These are phyloP conservation scores for Euglossa dilemma DNA, from an alignment of 1,140 invertebrate species.

Conservation along the genomic window DNA sequence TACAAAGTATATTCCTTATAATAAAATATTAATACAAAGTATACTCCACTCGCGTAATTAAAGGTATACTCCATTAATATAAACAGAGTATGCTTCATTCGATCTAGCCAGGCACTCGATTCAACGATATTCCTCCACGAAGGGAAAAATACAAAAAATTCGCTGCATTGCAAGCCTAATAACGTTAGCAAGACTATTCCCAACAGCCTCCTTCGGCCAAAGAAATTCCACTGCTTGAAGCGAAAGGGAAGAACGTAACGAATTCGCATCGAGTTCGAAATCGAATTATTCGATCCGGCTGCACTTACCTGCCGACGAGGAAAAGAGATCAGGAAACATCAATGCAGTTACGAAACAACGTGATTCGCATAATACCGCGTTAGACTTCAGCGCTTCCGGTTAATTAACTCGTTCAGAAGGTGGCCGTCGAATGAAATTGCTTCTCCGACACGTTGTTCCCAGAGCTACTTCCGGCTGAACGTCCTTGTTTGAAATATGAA, in stretches of 20 bases:
- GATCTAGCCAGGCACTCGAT: neutral
- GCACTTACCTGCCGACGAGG: neutral
- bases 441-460: too few relatives aligned
- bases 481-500: neutral
- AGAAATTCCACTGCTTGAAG: neutral
- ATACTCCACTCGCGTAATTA: too few relatives aligned
- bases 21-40: too few relatives aligned
- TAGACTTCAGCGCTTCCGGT: neutral
- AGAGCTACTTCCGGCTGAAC: neutral
- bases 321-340: neutral
- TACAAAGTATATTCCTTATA: too few relatives aligned
- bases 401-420: neutral
- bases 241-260: neutral
- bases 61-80: too few relatives aligned
- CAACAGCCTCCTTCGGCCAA: neutral
- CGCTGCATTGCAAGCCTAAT: neutral
- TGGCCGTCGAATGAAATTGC: neutral
- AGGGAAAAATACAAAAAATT: neutral
- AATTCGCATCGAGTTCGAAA: neutral
- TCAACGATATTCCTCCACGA: neutral
- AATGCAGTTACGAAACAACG: slow-evolving; percentile 2
- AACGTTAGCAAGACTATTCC: neutral
- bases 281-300: neutral
- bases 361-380: slow-evolving; percentile 17
- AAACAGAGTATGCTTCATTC: too few relatives aligned